phyloP scores from a whole-genome alignment of 2,888 invertebrate genomes.

The Aricia artaxerxes region DNA sequence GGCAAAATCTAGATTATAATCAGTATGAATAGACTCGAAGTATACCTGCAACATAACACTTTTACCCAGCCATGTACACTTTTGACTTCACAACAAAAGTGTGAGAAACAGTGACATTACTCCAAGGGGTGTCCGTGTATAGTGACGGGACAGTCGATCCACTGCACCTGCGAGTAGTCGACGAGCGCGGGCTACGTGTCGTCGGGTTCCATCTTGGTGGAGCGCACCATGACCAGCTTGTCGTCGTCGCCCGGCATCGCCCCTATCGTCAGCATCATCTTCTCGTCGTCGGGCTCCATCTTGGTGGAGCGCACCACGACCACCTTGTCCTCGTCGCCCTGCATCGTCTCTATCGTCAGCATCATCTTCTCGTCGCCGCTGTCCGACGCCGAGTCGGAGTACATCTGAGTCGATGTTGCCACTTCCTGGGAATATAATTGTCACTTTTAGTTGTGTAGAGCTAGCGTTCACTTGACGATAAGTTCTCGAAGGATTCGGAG shows the following conservation, averaged over 20 bases:
- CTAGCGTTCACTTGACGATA: no score
- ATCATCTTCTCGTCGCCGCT: slow-evolving; percentile 89
- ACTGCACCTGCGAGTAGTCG: slow-evolving; percentile 15
- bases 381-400: slow-evolving; percentile 85
- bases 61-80: neutral
- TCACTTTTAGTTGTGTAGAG: no score
- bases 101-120: neutral
- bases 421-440: slow-evolving; percentile 76
- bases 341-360: slow-evolving; percentile 84
- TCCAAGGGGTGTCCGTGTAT: neutral
- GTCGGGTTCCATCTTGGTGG: slow-evolving; percentile 61
- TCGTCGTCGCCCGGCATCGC: slow-evolving; percentile 81
- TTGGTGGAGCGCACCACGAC: slow-evolving; percentile 63
- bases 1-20: no score
- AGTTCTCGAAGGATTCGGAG: no score
- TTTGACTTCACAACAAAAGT: no score
- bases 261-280: slow-evolving; percentile 87
- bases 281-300: slow-evolving; percentile 82
- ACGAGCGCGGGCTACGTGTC: slow-evolving; percentile 58
- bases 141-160: slow-evolving; percentile 9
- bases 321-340: slow-evolving; percentile 76
- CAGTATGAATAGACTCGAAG: no score
- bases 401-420: slow-evolving; percentile 87
- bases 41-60: no score
- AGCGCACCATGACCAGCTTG: slow-evolving; percentile 63